Percentiles rank a stretch among this genome's conserved stretches.
phyloP scores from a whole-genome alignment of 2,113 vertebrate genomes.

The Dicrurus megarhynchus region DNA sequence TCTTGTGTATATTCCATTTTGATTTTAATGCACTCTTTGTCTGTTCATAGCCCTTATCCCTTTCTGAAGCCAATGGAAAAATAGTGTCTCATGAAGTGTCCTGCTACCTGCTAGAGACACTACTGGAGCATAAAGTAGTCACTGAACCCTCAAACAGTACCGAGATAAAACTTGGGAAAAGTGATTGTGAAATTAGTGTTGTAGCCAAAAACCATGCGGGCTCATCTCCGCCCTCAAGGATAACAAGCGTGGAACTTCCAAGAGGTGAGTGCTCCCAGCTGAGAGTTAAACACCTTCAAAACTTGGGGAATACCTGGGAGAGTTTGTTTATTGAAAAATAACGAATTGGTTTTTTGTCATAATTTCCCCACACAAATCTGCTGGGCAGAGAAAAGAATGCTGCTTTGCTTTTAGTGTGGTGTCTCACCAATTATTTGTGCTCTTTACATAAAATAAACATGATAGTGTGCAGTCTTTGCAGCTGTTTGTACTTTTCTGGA shows the following conservation, averaged over 20 bases:
- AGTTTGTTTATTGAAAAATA: background rate
- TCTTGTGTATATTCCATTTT: background rate
- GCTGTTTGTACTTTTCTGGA: background rate
- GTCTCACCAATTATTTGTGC: background rate
- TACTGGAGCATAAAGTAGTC: constrained; percentile 19
- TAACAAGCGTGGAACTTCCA: constrained; percentile 71
- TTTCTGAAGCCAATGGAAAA: constrained; percentile 72
- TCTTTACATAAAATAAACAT: background rate
- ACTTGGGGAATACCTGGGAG: background rate
- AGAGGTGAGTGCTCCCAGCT: constrained; percentile 52
- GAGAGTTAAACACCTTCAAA: background rate
- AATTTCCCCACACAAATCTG: background rate
- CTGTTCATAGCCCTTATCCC: constrained; percentile 61
- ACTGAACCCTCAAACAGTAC: constrained; percentile 57
- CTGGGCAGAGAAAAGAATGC: fast-evolving
- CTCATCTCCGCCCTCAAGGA: constrained; percentile 69
- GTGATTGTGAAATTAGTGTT: constrained; percentile 69
- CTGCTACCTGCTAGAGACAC: constrained; percentile 42
- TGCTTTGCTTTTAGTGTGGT: background rate
- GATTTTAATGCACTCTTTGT: background rate
- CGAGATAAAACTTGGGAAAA: constrained; percentile 59
- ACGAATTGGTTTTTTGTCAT: background rate
- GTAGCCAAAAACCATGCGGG: constrained; percentile 73
- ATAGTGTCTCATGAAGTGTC: constrained; percentile 73
- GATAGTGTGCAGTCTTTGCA: background rate